Conservation (phyloP, 2,797 vertebrate species). For the Spondyliosoma cantharus region DNA sequence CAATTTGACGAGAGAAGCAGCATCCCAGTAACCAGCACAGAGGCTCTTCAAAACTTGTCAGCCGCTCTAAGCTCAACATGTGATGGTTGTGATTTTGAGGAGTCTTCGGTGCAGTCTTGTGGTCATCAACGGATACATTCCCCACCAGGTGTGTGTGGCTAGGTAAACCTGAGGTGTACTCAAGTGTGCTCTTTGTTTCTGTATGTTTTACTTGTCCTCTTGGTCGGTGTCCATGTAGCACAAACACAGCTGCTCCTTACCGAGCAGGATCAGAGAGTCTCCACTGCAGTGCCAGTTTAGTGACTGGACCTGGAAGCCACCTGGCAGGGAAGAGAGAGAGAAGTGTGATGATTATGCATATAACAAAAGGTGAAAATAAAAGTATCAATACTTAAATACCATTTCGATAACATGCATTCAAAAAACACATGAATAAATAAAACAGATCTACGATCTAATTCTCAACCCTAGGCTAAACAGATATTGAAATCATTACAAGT, state of each 20-base stretch:
- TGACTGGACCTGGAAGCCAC: slow-evolving; percentile 89
- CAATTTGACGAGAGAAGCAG: background rate
- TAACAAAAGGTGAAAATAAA: background rate
- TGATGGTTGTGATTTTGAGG: background rate
- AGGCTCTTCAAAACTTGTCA: background rate
- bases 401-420: no score
- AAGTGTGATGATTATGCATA: background rate
- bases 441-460: no score
- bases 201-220: slow-evolving; percentile 67
- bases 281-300: slow-evolving; percentile 90
- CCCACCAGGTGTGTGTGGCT: background rate
- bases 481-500: no score
- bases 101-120: slow-evolving; percentile 18
- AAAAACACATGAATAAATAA: no score
- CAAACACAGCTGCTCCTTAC: slow-evolving; percentile 93
- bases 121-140: slow-evolving; percentile 3
- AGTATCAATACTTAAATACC: no score
- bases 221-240: slow-evolving; percentile 90
- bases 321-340: slow-evolving; percentile 73
- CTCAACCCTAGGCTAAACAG: no score
- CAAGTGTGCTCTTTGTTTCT: slow-evolving; percentile 6
- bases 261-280: slow-evolving; percentile 87
- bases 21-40: slow-evolving; percentile 48
- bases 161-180: background rate
- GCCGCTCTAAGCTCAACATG: slow-evolving; percentile 13